phyloP scores from a whole-genome alignment of 2,797 vertebrate genomes.

The Neosalanx taihuensis region DNA sequence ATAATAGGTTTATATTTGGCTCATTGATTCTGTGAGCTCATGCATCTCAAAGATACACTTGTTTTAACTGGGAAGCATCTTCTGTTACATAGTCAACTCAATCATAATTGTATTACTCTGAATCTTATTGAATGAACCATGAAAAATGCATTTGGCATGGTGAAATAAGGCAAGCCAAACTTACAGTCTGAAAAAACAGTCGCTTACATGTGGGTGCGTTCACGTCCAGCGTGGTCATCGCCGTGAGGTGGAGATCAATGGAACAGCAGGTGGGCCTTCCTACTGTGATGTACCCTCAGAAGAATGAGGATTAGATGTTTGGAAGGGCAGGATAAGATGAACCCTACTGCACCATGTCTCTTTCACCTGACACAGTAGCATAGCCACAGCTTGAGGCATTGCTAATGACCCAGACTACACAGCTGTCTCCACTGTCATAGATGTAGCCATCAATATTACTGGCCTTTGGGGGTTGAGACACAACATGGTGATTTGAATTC shows the following conservation, averaged over 20 bases:
- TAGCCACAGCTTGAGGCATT: slow-evolving; percentile 33
- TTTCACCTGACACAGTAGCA: slow-evolving; percentile 12
- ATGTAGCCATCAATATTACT: slow-evolving; percentile 33
- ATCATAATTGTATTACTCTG: slow-evolving; percentile 54
- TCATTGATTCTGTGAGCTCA: slow-evolving; percentile 14
- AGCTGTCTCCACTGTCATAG: slow-evolving; percentile 40
- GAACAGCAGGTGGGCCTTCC: slow-evolving; percentile 57
- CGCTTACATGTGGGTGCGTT: no score
- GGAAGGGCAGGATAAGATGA: slow-evolving; percentile 66
- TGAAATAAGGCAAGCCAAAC: slow-evolving; percentile 47
- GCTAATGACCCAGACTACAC: slow-evolving; percentile 55
- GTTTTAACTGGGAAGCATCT: slow-evolving; percentile 43
- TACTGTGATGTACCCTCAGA: slow-evolving; percentile 61
- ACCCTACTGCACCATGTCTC: not conserved
- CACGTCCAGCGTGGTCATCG: not conserved
- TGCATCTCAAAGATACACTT: slow-evolving; percentile 24
- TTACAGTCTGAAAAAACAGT: not conserved
- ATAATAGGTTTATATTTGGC: not conserved
- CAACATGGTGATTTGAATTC: slow-evolving; percentile 44
- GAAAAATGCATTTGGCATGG: slow-evolving; percentile 51
- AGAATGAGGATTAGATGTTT: slow-evolving; percentile 58
- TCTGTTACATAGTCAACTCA: slow-evolving; percentile 44
- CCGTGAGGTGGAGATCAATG: slow-evolving; percentile 54
- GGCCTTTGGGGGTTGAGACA: slow-evolving; percentile 14
- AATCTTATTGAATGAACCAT: slow-evolving; percentile 50